Evolutionary conservation across 2,797 vertebrate species (phyloP), one percentile per base, ranked within the genome.

Genomic region (Kryptolebias ocellatus): DNA sequence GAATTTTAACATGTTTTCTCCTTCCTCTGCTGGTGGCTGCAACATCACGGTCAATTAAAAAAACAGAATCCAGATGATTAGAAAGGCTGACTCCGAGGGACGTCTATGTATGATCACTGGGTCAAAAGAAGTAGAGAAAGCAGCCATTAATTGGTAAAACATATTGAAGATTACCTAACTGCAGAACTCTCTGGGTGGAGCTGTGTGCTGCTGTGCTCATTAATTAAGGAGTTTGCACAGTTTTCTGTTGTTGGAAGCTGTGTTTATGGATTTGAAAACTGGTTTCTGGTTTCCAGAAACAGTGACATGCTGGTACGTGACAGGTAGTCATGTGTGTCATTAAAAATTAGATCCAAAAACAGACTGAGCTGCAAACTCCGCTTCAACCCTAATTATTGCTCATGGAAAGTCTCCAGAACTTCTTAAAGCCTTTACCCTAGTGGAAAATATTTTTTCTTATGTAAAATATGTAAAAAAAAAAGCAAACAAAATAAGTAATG

Each of bases 41-140:
- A 39, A 24, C n/a, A 46, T 47, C 28, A 47, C 12, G 16, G 28
- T 18, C 3, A 8, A 31, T 24, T 29, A 27, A 49, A 49, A 56
- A 55, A 56, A 55, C 31, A 55, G 28, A 20, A 57, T 3, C 39
- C 2, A 55, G 44, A 56, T 28, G 14, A 34, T 34, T 1, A 11
- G n/a, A 18, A 24, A 24, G 44, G 31, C 15, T 27, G n/a, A 18
- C 45, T 66, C 44, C 27, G 17, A 15, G 1, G 51, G 46, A 51
- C 34, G 46, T 72, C 60, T 71, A 54, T 18, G 49, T 76, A 27
- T 55, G 55, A 69, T 59, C 39, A 42, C 0, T 44, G 20, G 2
- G 24, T 72, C 68, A 52, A 61, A 34, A 27, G 11, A 64, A 42
- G 9, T 70, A n/a, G 17, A 28, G 5, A 53, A 61, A 52, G 55